Conservation (phyloP, 2,888 invertebrate genomes). For the Leucophenga maculata region DNA sequence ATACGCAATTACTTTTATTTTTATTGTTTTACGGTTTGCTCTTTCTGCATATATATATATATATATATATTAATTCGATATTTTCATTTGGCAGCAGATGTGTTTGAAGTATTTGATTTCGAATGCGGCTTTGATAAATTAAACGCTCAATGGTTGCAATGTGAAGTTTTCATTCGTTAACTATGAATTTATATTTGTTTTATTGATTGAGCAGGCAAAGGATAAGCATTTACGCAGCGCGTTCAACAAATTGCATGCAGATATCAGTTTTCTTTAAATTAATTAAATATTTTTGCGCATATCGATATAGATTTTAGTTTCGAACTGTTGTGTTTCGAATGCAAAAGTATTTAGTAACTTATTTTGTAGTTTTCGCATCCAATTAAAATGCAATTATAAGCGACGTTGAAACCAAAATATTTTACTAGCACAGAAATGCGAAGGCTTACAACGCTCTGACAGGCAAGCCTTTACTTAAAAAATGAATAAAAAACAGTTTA, state of each 20-base stretch:
- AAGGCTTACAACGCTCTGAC: neutral
- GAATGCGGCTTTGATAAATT: neutral
- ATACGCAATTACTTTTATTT: slow-evolving; percentile 4
- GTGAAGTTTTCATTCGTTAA: neutral
- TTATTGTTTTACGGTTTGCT: neutral
- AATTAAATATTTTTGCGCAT: too few relatives aligned
- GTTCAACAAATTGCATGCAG: too few relatives aligned
- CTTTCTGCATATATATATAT: neutral
- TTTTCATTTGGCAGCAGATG: slow-evolving; percentile 1
- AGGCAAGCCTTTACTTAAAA: neutral
- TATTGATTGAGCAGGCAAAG: too few relatives aligned
- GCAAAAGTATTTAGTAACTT: too few relatives aligned
- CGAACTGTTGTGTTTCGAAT: too few relatives aligned
- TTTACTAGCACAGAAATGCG: neutral
- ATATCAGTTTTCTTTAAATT: neutral
- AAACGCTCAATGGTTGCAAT: neutral
- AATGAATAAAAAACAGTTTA: neutral
- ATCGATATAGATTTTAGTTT: too few relatives aligned
- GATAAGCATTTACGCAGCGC: too few relatives aligned
- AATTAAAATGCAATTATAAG: neutral
- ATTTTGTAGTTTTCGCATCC: too few relatives aligned
- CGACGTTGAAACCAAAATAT: slow-evolving; percentile 35
- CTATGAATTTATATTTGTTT: neutral
- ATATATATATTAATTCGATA: neutral
- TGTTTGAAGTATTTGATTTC: slow-evolving; percentile 7